These are phyloP conservation scores for Rhagophthalmus giganteus DNA, from an alignment of 2,888 invertebrate genomes.

Conservation along the genomic window DNA sequence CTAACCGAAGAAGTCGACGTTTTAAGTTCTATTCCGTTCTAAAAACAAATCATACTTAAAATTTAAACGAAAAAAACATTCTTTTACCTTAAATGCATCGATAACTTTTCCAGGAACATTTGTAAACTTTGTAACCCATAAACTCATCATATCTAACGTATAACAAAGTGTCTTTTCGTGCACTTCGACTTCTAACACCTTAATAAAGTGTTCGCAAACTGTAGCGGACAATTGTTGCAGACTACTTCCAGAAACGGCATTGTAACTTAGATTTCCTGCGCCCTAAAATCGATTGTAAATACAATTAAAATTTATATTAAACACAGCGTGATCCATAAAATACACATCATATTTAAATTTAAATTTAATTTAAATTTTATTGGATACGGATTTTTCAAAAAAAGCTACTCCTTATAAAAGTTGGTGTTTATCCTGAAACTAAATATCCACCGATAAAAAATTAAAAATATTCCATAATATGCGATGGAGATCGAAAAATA, in stretches of 20 bases:
- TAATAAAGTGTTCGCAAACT: slow-evolving; percentile 70
- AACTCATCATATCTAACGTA: slow-evolving; percentile 76
- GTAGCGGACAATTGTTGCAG: slow-evolving; percentile 63
- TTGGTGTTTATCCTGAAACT: too few species aligned
- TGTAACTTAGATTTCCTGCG: slow-evolving; percentile 73
- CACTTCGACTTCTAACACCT: slow-evolving; percentile 83
- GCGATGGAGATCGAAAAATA: too few species aligned
- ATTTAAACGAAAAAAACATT: slow-evolving; percentile 5
- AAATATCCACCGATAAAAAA: too few species aligned
- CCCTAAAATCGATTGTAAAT: slow-evolving; percentile 56
- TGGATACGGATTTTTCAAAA: too few species aligned
- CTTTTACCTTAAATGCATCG: slow-evolving; percentile 63
- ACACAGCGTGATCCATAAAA: slow-evolving; percentile 27
- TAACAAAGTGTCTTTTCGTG: slow-evolving; percentile 88
- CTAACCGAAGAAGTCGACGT: slow-evolving; percentile 76
- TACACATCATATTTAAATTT: not conserved
- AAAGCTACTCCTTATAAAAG: too few species aligned
- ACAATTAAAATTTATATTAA: slow-evolving; percentile 2
- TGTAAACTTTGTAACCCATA: slow-evolving; percentile 73
- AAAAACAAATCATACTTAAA: too few species aligned
- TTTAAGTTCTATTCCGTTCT: slow-evolving; percentile 76
- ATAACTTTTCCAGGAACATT: slow-evolving; percentile 68
- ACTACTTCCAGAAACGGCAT: slow-evolving; percentile 65
- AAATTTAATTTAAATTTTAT: not conserved
- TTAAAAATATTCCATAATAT: too few species aligned